Evolutionary conservation across 2,797 vertebrate genomes (phyloP).

Genomic region (Galaxias olidus): DNA sequence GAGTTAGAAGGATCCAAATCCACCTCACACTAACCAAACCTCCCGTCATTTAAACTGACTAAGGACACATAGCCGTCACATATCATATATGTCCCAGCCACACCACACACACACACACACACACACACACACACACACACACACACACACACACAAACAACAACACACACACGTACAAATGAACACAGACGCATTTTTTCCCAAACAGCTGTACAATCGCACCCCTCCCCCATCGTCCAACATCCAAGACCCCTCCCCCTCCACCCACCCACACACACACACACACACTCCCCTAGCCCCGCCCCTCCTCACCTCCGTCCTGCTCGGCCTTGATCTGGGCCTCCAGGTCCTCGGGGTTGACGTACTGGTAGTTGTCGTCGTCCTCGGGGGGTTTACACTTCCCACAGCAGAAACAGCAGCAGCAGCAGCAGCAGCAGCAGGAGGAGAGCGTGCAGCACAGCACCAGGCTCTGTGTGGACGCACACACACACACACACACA

Average conservation of each 20-base stretch:
- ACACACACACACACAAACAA: no score
- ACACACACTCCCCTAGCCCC: background rate
- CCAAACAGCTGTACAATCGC: background rate
- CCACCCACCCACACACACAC: rapidly evolving
- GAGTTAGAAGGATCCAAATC: no score
- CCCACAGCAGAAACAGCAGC: conserved; percentile 91
- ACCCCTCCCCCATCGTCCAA: background rate
- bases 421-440: conserved; percentile 91
- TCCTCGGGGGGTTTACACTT: conserved; percentile 81
- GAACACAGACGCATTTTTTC: no score
- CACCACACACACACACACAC: no score
- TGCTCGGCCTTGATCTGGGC: conserved; percentile 81
- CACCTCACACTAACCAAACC: no score
- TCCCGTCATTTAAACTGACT: no score
- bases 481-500: conserved; percentile 2
- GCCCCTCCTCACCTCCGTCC: conserved; percentile 60
- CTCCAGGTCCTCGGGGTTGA: conserved; percentile 86
- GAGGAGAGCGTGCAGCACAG: conserved; percentile 81
- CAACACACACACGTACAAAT: no score
- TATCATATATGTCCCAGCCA: no score
- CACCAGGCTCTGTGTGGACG: conserved; percentile 76
- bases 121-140: no score
- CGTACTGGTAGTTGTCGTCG: conserved; percentile 77
- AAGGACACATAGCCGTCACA: background rate
- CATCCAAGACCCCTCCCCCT: background rate